Evolutionary conservation across 2,888 invertebrate species (phyloP).

Genomic region (Dryocosmus kuriphilus): DNA sequence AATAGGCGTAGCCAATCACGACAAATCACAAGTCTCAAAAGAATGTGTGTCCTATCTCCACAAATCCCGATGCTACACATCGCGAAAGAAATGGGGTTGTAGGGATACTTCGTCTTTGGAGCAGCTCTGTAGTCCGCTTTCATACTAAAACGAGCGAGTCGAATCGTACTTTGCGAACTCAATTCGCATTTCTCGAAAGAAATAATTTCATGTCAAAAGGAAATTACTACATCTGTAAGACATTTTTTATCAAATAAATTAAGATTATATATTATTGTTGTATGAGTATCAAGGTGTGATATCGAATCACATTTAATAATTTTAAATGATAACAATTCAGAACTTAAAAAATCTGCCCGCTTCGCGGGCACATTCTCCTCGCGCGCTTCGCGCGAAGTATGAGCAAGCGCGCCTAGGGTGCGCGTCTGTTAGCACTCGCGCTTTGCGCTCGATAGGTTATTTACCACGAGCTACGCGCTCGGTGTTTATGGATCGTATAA

Average conservation of each 20-base stretch:
- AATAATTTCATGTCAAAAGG: not conserved
- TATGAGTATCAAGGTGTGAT: too few species aligned
- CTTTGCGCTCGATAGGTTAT: too few species aligned
- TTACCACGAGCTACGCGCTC: too few species aligned
- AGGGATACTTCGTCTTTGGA: not conserved
- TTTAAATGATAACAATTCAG: too few species aligned
- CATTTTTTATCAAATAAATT: not conserved
- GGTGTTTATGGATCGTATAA: too few species aligned
- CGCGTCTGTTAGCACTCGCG: too few species aligned
- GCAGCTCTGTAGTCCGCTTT: not conserved
- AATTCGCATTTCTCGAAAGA: not conserved
- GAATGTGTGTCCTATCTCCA: slow-evolving; percentile 43
- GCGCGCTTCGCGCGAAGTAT: too few species aligned
- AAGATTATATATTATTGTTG: too few species aligned
- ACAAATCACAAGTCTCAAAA: slow-evolving; percentile 67
- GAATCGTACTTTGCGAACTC: not conserved
- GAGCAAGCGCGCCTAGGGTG: too few species aligned
- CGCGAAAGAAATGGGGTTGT: slow-evolving; percentile 2
- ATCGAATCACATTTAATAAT: too few species aligned
- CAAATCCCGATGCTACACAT: slow-evolving; percentile 12
- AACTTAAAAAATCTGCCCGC: too few species aligned
- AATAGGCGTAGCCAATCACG: slow-evolving; percentile 68
- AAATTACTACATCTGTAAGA: not conserved
- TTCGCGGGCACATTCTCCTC: too few species aligned
- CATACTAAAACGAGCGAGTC: not conserved